Conservation (phyloP, 1,140 invertebrate species). For the Pogonus chalceus region DNA sequence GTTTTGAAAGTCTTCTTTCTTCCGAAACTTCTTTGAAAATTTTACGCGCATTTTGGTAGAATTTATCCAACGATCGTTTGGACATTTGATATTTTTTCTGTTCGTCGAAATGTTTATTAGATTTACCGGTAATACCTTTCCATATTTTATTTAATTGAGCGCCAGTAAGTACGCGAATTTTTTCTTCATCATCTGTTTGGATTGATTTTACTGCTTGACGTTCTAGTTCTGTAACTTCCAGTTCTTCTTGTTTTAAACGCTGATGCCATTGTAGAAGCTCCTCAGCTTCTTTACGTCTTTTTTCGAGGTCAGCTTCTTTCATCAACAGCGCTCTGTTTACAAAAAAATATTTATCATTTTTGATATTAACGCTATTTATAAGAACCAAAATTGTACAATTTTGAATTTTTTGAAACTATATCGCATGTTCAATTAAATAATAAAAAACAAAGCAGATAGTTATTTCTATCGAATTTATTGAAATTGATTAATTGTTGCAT, state of each 20-base stretch:
- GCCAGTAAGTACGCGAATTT: slow-evolving; percentile 17
- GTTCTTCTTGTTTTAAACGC: slow-evolving; percentile 31
- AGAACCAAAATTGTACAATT: no score
- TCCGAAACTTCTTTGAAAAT: neutral
- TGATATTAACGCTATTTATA: no score
- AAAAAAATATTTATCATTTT: neutral
- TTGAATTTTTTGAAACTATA: no score
- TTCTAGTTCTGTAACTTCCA: slow-evolving; percentile 29
- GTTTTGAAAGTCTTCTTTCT: neutral
- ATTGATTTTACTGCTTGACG: slow-evolving; percentile 25
- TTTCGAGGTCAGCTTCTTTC: slow-evolving; percentile 29
- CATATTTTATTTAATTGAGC: slow-evolving; percentile 23
- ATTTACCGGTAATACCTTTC: slow-evolving; percentile 20
- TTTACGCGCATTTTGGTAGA: slow-evolving; percentile 21
- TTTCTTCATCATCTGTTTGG: slow-evolving; percentile 10
- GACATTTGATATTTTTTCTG: slow-evolving; percentile 21
- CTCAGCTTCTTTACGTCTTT: slow-evolving; percentile 29
- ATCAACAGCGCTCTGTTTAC: slow-evolving; percentile 28
- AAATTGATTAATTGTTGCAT: no score
- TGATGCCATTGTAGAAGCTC: slow-evolving; percentile 33
- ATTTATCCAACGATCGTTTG: slow-evolving; percentile 17
- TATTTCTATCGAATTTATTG: no score
- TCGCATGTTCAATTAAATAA: no score
- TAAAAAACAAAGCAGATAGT: no score
- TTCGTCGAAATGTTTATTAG: slow-evolving; percentile 21